These are phyloP conservation scores for Diacarnus erythraeanus DNA, from an alignment of 37 sponge, comb jelly and placozoan genomes.

Conservation along the genomic window DNA sequence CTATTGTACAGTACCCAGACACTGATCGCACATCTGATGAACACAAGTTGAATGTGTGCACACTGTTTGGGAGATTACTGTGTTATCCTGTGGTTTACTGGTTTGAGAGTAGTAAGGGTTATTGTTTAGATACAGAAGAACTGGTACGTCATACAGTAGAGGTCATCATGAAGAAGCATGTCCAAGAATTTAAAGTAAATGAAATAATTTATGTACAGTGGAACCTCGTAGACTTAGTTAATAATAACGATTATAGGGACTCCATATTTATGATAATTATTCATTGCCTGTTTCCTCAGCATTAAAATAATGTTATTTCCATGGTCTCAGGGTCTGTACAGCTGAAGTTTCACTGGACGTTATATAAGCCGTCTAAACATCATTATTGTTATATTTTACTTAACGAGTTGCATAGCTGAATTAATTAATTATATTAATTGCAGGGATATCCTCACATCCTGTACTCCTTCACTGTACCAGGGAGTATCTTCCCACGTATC, in stretches of 20 bases:
- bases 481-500: neutral
- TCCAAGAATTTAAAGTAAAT: neutral
- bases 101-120: constrained; percentile 27
- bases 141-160: constrained; percentile 5
- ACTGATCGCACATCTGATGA: neutral
- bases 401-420: too few relatives aligned
- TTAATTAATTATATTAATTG: too few relatives aligned
- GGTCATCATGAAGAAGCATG: neutral
- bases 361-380: too few relatives aligned
- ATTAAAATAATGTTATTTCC: too few relatives aligned
- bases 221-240: neutral
- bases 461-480: constrained; percentile 42
- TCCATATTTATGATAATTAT: too few relatives aligned
- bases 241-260: neutral
- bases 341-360: too few relatives aligned
- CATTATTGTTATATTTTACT: too few relatives aligned
- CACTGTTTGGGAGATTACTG: constrained; percentile 56
- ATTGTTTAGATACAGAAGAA: constrained; percentile 16
- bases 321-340: too few relatives aligned
- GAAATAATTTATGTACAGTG: neutral
- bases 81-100: constrained; percentile 68
- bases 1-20: neutral
- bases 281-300: too few relatives aligned
- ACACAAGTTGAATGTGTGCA: constrained; percentile 34
- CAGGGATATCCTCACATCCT: constrained; percentile 1